phyloP scores from a whole-genome alignment of 2,113 vertebrate species.

The Psammodynastes pulverulentus region DNA sequence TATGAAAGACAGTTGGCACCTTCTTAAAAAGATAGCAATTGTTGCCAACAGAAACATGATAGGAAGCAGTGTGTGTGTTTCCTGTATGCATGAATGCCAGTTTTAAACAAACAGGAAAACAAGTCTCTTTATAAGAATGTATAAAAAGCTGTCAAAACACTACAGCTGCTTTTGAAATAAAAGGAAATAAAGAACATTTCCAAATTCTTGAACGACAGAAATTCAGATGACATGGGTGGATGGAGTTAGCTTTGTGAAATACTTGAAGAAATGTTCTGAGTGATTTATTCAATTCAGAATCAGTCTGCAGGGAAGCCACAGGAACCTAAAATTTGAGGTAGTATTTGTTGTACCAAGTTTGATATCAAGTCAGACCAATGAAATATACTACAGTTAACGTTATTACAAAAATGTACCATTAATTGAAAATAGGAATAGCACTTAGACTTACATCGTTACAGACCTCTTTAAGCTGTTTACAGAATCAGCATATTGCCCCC shows the following conservation, averaged over 20 bases:
- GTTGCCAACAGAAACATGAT: constrained; percentile 76
- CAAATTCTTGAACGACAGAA: constrained; percentile 45
- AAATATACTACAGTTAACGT: constrained; percentile 43
- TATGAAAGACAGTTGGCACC: constrained; percentile 71
- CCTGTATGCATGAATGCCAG: constrained; percentile 64
- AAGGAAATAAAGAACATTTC: constrained; percentile 12
- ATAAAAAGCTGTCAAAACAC: constrained; percentile 55
- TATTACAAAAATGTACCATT: constrained; percentile 18
- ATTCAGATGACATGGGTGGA: constrained; percentile 44
- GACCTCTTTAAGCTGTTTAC: too few species aligned
- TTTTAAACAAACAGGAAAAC: constrained; percentile 71
- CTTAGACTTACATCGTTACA: too few species aligned
- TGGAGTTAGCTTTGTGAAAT: neutral
- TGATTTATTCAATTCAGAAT: constrained; percentile 44
- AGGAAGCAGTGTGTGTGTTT: constrained; percentile 63
- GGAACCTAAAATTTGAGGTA: constrained; percentile 23
- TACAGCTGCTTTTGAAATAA: constrained; percentile 48
- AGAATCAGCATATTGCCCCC: too few species aligned
- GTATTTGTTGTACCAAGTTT: neutral
- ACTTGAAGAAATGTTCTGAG: constrained; percentile 38
- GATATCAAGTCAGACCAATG: neutral
- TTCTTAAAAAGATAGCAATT: constrained; percentile 67
- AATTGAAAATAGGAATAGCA: accelerated
- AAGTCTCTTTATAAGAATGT: constrained; percentile 59
- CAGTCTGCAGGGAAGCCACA: constrained; percentile 42